A percentile compares a stretch with the other conserved stretches of the same genome.
Evolutionary conservation across 2,113 vertebrate species (phyloP).

Genomic region (Bambusicola thoracicus): DNA sequence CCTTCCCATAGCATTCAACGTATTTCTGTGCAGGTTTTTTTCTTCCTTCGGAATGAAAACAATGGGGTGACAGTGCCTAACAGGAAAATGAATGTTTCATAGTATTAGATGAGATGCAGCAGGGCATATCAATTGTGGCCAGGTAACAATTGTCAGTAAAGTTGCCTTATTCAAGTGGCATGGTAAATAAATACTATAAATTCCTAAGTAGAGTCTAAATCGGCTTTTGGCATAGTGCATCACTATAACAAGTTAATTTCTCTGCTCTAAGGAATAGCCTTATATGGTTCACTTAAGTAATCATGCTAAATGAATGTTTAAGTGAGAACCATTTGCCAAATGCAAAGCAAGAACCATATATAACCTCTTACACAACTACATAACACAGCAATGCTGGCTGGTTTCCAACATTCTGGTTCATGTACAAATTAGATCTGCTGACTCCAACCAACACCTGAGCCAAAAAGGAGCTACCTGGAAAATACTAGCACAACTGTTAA

Average conservation of each 20-base stretch:
- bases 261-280: constrained; percentile 62
- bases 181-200: constrained; percentile 64
- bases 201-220: constrained; percentile 53
- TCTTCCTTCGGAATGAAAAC: neutral
- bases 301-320: constrained; percentile 63
- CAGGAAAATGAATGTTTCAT: neutral
- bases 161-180: constrained; percentile 49
- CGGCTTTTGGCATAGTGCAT: constrained; percentile 53
- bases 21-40: neutral
- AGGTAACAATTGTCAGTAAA: constrained; percentile 27
- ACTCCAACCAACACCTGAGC: neutral
- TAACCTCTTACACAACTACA: constrained; percentile 65
- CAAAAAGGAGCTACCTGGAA: constrained; percentile 44
- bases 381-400: constrained; percentile 23
- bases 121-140: constrained; percentile 15
- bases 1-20: neutral
- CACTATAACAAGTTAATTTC: constrained; percentile 63
- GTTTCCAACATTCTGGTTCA: constrained; percentile 45
- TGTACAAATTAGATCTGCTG: constrained; percentile 21
- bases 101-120: neutral
- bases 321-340: constrained; percentile 66
- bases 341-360: constrained; percentile 64
- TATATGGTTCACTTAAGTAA: constrained; percentile 72
- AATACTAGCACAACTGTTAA: neutral
- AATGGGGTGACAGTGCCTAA: neutral